Percentiles rank a stretch among this genome's conserved stretches.
These are phyloP conservation scores for Anhinga anhinga DNA, from an alignment of 2,113 vertebrate species.

Conservation along the genomic window DNA sequence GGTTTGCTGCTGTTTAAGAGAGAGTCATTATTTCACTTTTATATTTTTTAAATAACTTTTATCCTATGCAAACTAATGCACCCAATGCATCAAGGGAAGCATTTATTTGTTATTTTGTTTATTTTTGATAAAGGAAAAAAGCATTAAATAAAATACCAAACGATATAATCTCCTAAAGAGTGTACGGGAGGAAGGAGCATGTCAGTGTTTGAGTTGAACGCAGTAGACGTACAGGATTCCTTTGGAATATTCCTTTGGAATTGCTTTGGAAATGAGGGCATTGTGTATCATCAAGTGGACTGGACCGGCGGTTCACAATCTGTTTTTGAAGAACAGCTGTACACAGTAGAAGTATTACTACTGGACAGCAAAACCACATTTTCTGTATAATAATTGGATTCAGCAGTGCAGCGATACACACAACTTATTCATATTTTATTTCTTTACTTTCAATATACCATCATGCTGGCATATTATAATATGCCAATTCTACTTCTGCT, in stretches of 20 bases:
- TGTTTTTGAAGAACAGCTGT: not conserved
- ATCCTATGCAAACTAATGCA: not conserved
- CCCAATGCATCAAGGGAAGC: not conserved
- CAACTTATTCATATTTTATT: not conserved
- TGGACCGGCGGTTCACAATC: not conserved
- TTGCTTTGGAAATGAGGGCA: not conserved
- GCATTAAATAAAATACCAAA: not conserved
- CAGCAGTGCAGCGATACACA: not conserved
- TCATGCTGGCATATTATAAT: not conserved
- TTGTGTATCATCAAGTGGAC: not conserved
- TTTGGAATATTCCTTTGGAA: not conserved
- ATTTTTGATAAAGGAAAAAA: not conserved
- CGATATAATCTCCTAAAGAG: not conserved
- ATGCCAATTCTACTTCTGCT: not conserved
- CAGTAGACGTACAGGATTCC: not conserved
- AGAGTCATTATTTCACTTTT: not conserved
- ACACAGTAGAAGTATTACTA: not conserved
- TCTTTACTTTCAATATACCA: not conserved
- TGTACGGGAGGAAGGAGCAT: fast-evolving
- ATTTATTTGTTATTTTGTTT: not conserved
- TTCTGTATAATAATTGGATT: not conserved
- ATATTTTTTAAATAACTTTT: not conserved
- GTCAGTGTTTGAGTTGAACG: not conserved
- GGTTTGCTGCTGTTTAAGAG: not conserved
- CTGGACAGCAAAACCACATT: not conserved